Evolutionary conservation across 2,797 vertebrate genomes (phyloP).

Genomic region (Clamator glandarius): DNA sequence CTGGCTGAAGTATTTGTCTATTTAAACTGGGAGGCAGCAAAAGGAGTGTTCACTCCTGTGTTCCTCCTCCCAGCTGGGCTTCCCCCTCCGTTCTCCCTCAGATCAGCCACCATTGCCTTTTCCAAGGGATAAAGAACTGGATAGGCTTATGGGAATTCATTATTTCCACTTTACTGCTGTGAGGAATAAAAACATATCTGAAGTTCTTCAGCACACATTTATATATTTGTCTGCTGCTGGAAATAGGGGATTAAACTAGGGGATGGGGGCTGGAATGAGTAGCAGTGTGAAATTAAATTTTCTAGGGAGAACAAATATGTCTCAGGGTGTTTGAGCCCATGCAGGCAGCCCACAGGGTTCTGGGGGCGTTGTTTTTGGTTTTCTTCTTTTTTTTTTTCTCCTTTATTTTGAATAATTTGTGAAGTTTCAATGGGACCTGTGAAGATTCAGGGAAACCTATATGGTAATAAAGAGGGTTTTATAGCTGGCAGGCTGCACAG

Average conservation of each 20-base stretch:
- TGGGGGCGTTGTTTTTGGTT: background rate
- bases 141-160: background rate
- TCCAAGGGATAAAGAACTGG: background rate
- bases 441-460: background rate
- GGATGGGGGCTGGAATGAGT: background rate
- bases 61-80: background rate
- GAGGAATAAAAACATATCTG: background rate
- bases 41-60: background rate
- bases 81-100: fast-evolving
- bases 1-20: fast-evolving
- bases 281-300: background rate
- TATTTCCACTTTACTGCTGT: background rate
- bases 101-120: fast-evolving
- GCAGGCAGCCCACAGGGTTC: background rate
- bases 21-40: fast-evolving
- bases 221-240: background rate
- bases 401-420: background rate
- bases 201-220: background rate
- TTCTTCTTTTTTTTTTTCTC: background rate
- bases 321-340: fast-evolving
- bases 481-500: background rate
- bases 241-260: background rate
- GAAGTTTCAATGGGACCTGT: background rate
- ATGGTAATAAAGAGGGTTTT: background rate
- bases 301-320: fast-evolving